Evolutionary conservation across 2,797 vertebrate genomes (phyloP).

Genomic region (Philypnodon macrostomus): DNA sequence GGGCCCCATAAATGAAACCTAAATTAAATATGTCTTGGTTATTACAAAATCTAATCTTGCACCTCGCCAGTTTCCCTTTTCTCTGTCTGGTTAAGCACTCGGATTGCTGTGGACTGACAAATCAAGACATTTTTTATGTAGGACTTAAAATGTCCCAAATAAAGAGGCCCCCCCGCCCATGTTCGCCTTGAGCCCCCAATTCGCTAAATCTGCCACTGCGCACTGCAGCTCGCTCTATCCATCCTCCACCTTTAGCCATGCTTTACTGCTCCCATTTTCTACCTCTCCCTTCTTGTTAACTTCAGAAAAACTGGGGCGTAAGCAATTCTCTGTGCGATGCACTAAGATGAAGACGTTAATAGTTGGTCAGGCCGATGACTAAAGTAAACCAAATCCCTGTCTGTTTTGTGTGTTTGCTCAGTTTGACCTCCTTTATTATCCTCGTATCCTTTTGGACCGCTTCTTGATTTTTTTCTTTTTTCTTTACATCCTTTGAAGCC

Average conservation of each 20-base stretch:
- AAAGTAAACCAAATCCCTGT: slow-evolving; percentile 15
- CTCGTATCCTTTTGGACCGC: slow-evolving; percentile 37
- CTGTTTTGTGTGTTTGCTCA: slow-evolving; percentile 32
- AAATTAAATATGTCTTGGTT: no score
- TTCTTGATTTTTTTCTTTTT: slow-evolving; percentile 28
- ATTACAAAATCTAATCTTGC: no score
- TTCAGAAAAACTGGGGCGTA: slow-evolving; percentile 64
- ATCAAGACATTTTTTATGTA: no score
- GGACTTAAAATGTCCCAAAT: no score
- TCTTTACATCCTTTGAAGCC: slow-evolving; percentile 50
- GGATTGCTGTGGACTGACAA: no score
- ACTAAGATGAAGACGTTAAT: slow-evolving; percentile 31
- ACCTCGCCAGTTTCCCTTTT: no score
- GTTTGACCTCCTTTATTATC: slow-evolving; percentile 37
- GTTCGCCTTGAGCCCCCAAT: no score
- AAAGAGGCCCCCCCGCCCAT: no score
- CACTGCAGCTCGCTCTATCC: slow-evolving; percentile 42
- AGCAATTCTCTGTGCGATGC: slow-evolving; percentile 43
- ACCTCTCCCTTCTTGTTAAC: slow-evolving; percentile 63
- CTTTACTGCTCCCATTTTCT: slow-evolving; percentile 67
- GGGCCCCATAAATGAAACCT: no score
- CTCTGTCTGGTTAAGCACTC: no score
- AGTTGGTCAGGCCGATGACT: slow-evolving; percentile 23
- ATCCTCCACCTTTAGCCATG: slow-evolving; percentile 59
- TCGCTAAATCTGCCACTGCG: no score